These are phyloP conservation scores for Hippocampus kuda DNA, from an alignment of 2,797 vertebrate species.

Conservation along the genomic window DNA sequence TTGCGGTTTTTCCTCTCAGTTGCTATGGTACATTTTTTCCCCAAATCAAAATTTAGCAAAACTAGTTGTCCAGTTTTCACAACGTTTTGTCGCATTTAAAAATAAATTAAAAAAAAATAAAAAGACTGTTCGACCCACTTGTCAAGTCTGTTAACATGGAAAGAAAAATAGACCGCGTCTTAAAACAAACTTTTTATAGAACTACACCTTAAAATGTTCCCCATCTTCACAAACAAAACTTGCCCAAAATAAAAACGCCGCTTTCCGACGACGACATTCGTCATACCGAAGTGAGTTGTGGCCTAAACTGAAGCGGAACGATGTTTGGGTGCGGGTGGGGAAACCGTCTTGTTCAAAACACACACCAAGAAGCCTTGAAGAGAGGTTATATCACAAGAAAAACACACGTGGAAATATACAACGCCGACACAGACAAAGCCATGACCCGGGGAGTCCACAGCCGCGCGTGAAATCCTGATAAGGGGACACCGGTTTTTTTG, in stretches of 20 bases:
- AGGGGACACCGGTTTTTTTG: background rate
- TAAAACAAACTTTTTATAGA: background rate
- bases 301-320: background rate
- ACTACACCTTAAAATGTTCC: background rate
- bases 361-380: conserved; percentile 6
- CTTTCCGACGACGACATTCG: background rate
- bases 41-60: too few relatives aligned
- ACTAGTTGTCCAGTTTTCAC: too few relatives aligned
- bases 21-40: background rate
- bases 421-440: conserved; percentile 30
- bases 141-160: background rate
- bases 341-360: background rate
- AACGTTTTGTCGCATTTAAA: too few relatives aligned
- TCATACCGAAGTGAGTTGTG: background rate
- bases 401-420: conserved; percentile 18
- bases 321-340: background rate
- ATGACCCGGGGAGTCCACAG: too few relatives aligned
- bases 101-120: too few relatives aligned
- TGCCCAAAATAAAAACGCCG: background rate
- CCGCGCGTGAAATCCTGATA: conserved; percentile 3
- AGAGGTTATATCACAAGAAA: conserved; percentile 15
- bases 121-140: too few relatives aligned
- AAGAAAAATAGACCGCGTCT: background rate
- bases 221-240: background rate
- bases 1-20: background rate